phyloP scores from a whole-genome alignment of 2,113 vertebrate species.

The Rousettus leschenaultii region DNA sequence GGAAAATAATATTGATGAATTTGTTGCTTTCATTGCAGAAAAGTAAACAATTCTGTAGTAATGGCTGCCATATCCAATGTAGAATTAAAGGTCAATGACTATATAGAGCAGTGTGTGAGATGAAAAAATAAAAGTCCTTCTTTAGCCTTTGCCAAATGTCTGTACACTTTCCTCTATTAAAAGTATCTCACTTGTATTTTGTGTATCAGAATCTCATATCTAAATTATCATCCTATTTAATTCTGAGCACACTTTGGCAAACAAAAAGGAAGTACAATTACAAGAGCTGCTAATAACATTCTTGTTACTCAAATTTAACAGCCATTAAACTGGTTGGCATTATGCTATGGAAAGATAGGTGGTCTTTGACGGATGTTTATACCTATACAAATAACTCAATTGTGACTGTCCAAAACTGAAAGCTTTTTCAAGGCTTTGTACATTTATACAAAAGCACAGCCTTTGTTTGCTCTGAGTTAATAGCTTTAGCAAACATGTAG shows the following conservation, averaged over 20 bases:
- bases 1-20: neutral
- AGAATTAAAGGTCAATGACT: neutral
- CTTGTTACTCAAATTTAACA: slow-evolving; percentile 46
- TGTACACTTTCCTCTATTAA: neutral
- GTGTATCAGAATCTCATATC: slow-evolving; percentile 39
- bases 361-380: slow-evolving; percentile 58
- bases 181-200: slow-evolving; percentile 9
- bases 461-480: slow-evolving; percentile 64
- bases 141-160: neutral
- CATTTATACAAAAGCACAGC: slow-evolving; percentile 42
- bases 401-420: slow-evolving; percentile 48
- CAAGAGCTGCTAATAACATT: slow-evolving; percentile 48
- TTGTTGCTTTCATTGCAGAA: neutral
- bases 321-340: slow-evolving; percentile 39
- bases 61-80: neutral
- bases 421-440: slow-evolving; percentile 57
- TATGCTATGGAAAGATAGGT: slow-evolving; percentile 43
- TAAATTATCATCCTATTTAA: slow-evolving; percentile 36
- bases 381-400: slow-evolving; percentile 56
- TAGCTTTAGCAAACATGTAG: slow-evolving; percentile 62
- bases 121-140: neutral
- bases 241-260: slow-evolving; percentile 54
- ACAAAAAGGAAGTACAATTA: slow-evolving; percentile 49
- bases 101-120: neutral
- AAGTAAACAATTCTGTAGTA: neutral